Evolutionary conservation across 2,888 invertebrate genomes (phyloP).

Genomic region (Drosophila anomalata): DNA sequence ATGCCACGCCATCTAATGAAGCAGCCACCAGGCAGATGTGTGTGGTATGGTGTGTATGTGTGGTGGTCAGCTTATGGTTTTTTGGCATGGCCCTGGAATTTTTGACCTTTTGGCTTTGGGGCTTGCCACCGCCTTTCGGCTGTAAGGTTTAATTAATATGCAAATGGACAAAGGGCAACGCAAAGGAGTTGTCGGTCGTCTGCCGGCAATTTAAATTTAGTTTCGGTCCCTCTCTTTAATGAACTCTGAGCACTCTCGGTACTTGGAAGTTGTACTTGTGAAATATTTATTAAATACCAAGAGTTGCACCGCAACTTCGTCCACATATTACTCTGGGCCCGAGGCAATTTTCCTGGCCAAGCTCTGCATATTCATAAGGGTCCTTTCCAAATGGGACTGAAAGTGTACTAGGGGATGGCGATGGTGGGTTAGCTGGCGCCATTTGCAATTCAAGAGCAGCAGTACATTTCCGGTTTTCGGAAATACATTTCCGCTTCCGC

Average conservation of each 20-base stretch:
- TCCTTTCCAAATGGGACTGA: not conserved
- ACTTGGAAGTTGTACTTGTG: slow-evolving; percentile 20
- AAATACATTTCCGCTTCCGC: slow-evolving; percentile 78
- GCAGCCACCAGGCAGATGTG: slow-evolving; percentile 38
- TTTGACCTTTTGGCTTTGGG: slow-evolving; percentile 70
- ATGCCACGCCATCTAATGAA: slow-evolving; percentile 61
- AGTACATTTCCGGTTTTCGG: slow-evolving; percentile 75
- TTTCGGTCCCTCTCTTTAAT: slow-evolving; percentile 41
- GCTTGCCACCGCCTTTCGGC: slow-evolving; percentile 49
- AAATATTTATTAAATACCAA: slow-evolving; percentile 63
- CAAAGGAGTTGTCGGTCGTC: slow-evolving; percentile 25
- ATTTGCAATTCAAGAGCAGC: slow-evolving; percentile 71
- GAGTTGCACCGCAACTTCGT: slow-evolving; percentile 46
- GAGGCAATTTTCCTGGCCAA: not conserved
- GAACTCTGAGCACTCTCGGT: slow-evolving; percentile 22
- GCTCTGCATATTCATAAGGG: slow-evolving; percentile 45
- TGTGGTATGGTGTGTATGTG: slow-evolving; percentile 18
- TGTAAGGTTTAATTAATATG: slow-evolving; percentile 77
- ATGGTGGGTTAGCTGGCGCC: slow-evolving; percentile 11
- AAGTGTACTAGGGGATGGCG: not conserved
- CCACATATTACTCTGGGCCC: slow-evolving; percentile 11
- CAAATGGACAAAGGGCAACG: slow-evolving; percentile 56
- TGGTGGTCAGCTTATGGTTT: slow-evolving; percentile 55
- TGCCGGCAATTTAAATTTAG: slow-evolving; percentile 45
- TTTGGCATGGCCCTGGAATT: slow-evolving; percentile 45